phyloP scores from a whole-genome alignment of 2,113 vertebrate genomes.

The Tragelaphus strepsiceros region DNA sequence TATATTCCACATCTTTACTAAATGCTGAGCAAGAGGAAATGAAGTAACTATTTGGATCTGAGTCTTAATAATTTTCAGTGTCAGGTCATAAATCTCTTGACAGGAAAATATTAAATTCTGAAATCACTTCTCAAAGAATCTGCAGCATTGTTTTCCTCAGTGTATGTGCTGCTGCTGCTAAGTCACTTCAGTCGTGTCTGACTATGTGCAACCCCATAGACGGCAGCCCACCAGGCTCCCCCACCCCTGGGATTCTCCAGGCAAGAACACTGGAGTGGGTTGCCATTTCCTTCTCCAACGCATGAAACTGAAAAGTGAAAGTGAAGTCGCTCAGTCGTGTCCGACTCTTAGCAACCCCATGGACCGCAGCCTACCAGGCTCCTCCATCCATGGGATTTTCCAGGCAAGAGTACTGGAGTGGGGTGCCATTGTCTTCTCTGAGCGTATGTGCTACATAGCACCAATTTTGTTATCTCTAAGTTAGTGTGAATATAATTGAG shows the following conservation, averaged over 20 bases:
- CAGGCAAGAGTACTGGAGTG: no score
- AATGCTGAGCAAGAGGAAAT: constrained; percentile 47
- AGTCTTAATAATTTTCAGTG: constrained; percentile 45
- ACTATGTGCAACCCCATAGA: no score
- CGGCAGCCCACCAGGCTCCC: no score
- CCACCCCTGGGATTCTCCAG: no score
- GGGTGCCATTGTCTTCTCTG: not conserved
- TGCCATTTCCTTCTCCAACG: no score
- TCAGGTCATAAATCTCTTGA: constrained; percentile 58
- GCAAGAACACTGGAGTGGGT: no score
- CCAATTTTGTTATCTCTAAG: constrained; percentile 9
- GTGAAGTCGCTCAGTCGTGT: no score
- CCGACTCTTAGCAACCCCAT: no score
- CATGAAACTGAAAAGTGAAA: no score
- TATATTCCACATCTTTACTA: not conserved
- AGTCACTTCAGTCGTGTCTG: not conserved
- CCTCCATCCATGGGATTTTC: no score
- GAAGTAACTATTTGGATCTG: constrained; percentile 12
- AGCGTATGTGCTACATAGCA: not conserved
- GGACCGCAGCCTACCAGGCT: no score
- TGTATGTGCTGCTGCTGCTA: not conserved
- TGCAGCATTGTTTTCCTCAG: constrained; percentile 3
- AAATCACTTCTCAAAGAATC: constrained; percentile 39
- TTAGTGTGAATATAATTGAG: not conserved
- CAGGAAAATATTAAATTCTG: constrained; percentile 50